Conservation (phyloP, 2,888 invertebrate genomes). For the Mystacides longicornis region DNA sequence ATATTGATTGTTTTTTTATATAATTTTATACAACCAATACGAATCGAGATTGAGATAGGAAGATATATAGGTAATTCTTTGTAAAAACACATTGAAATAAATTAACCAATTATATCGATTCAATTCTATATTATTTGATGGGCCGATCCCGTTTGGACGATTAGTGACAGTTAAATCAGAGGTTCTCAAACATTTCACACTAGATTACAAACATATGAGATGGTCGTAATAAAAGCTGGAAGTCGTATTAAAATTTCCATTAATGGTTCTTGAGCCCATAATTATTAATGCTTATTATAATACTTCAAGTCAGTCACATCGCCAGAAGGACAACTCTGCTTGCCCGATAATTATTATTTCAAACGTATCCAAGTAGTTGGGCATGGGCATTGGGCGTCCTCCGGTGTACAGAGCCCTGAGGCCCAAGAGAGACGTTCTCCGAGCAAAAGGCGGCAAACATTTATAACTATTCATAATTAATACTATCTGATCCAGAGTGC, state of each 20-base stretch:
- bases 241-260: neutral
- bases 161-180: too few species aligned
- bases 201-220: too few species aligned
- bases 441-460: conserved; percentile 1
- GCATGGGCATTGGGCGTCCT: neutral
- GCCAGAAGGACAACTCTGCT: neutral
- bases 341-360: neutral
- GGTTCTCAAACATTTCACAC: too few species aligned
- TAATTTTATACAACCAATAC: too few species aligned
- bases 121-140: too few species aligned
- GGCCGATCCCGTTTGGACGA: too few species aligned
- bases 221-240: neutral
- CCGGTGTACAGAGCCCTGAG: neutral
- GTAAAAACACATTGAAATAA: too few species aligned
- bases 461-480: neutral
- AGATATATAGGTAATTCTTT: too few species aligned
- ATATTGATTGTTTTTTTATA: too few species aligned
- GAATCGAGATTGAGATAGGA: too few species aligned
- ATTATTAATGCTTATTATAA: neutral
- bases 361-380: neutral
- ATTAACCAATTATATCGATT: too few species aligned
- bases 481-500: neutral
- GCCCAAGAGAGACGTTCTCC: neutral
- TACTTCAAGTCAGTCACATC: neutral
- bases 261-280: neutral